Evolutionary conservation across 1,140 invertebrate species (phyloP).

Genomic region (Zaprionus tsacasi): DNA sequence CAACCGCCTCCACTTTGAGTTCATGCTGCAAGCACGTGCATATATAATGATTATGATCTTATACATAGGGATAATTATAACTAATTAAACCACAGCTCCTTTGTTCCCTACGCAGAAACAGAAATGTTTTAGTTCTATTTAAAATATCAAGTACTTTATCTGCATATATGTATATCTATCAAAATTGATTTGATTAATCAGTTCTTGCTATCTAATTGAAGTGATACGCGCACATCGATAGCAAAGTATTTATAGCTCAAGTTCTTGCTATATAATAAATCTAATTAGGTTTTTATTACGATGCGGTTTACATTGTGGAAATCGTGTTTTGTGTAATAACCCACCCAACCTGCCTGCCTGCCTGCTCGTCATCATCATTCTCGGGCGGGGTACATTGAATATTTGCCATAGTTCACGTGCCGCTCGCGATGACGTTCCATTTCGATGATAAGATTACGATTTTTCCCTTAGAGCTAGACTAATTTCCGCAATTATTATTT

Average conservation of each 20-base stretch:
- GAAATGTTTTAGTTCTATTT: not conserved
- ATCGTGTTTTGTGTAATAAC: constrained; percentile 6
- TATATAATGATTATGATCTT: too few relatives aligned
- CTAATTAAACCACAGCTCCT: too few relatives aligned
- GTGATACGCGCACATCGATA: not conserved
- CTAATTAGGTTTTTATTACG: constrained; percentile 5
- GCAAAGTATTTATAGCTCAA: not conserved
- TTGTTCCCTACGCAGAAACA: too few relatives aligned
- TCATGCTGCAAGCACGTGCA: constrained; percentile 87
- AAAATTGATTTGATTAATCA: constrained; percentile 7
- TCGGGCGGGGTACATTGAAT: not conserved
- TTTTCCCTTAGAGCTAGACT: constrained; percentile 15
- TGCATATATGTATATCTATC: not conserved
- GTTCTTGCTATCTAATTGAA: not conserved
- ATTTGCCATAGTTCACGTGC: constrained; percentile 35
- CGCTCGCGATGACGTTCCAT: constrained; percentile 22
- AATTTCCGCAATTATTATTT: constrained; percentile 44
- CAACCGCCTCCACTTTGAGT: constrained; percentile 94
- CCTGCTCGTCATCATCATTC: not conserved
- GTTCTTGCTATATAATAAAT: not conserved
- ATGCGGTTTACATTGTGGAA: not conserved
- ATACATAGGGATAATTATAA: too few relatives aligned
- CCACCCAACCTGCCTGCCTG: not conserved
- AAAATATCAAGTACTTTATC: not conserved
- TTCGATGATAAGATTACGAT: constrained; percentile 37